phyloP scores from a whole-genome alignment of 2,113 vertebrate species.

The Nannospalax galili region DNA sequence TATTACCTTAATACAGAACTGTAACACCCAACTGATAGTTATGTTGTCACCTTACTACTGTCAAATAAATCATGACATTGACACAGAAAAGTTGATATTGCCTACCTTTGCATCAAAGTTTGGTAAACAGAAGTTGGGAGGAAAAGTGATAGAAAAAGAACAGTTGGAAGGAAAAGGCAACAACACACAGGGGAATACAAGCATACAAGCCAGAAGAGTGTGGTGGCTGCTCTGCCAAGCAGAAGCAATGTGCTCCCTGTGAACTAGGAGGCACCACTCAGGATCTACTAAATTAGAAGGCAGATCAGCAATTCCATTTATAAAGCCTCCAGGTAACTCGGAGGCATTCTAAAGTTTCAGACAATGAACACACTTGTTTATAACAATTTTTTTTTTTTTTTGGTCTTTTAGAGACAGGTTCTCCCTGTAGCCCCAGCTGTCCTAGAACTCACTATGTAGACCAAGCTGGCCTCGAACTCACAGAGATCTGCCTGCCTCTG shows the following conservation, averaged over 20 bases:
- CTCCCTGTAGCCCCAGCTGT: too few species aligned
- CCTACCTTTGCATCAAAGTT: neutral
- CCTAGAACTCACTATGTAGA: too few species aligned
- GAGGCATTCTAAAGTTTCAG: neutral
- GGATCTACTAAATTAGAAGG: neutral
- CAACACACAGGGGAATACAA: neutral
- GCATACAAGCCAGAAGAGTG: neutral
- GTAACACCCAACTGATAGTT: neutral
- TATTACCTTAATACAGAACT: neutral
- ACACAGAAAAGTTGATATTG: neutral
- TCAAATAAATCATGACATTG: constrained; percentile 42
- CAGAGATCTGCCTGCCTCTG: too few species aligned
- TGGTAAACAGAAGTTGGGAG: neutral
- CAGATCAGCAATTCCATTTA: neutral
- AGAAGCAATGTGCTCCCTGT: neutral
- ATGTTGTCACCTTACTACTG: neutral
- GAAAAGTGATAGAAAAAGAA: neutral
- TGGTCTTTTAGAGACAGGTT: too few species aligned
- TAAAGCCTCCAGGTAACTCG: constrained; percentile 7
- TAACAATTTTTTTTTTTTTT: neutral
- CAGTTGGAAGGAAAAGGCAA: neutral
- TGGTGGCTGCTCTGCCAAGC: neutral
- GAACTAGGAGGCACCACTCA: neutral
- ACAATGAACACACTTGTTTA: neutral
- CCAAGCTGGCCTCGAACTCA: too few species aligned